Evolutionary conservation across 2,888 invertebrate genomes (phyloP).

Genomic region (Drosophila macrospina): DNA sequence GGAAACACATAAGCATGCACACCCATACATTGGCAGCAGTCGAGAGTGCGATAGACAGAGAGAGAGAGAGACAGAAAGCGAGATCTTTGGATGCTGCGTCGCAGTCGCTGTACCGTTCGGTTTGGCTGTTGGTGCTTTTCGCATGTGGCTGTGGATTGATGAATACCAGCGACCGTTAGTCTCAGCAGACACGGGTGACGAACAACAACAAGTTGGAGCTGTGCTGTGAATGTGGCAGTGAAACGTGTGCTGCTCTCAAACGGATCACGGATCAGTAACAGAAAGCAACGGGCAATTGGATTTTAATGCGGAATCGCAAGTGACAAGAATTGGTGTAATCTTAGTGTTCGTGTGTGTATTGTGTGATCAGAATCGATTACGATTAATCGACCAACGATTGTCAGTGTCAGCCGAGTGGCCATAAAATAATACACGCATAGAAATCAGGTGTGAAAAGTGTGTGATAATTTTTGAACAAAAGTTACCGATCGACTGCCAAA

Average conservation of each 20-base stretch:
- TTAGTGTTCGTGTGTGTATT: conserved; percentile 9
- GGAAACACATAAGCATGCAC: conserved; percentile 50
- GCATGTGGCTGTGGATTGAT: conserved; percentile 56
- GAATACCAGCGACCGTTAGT: conserved; percentile 77
- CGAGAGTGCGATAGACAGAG: conserved; percentile 36
- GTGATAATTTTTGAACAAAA: conserved; percentile 77
- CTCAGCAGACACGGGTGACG: conserved; percentile 83
- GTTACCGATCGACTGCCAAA: conserved; percentile 54
- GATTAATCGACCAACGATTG: conserved; percentile 14
- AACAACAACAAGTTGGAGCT: conserved; percentile 83
- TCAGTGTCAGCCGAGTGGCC: conserved; percentile 17
- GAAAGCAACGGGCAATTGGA: conserved; percentile 53
- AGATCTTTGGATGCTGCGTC: conserved; percentile 66
- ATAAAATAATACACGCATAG: conserved; percentile 37
- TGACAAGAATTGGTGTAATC: conserved; percentile 40
- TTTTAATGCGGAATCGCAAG: conserved; percentile 44
- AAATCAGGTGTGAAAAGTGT: conserved; percentile 83
- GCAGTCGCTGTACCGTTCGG: conserved; percentile 45
- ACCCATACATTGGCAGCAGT: conserved; percentile 11
- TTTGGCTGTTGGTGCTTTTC: conserved; percentile 50
- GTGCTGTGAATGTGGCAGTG: conserved; percentile 14
- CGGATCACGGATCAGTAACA: conserved; percentile 44
- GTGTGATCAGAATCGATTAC: conserved; percentile 29
- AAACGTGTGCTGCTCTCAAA: conserved; percentile 48
- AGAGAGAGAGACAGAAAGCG: conserved; percentile 35